Conservation (phyloP, 2,888 invertebrate species). For the Phorcus lineatus region DNA sequence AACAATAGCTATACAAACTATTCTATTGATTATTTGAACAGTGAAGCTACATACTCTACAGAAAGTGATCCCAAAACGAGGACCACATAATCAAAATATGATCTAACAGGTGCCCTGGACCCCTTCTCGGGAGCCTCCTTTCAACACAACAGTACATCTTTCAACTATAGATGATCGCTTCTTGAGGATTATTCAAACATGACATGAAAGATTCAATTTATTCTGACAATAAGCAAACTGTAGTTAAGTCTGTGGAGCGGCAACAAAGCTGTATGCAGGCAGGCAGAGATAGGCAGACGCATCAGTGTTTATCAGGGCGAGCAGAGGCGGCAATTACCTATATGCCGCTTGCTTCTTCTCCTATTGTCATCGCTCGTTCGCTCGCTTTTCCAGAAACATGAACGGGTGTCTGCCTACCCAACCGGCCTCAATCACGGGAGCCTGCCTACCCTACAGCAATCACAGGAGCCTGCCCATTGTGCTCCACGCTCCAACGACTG, state of each 20-base stretch:
- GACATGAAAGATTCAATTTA: slow-evolving; percentile 15
- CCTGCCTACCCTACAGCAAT: too few species aligned
- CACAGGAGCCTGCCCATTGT: neutral
- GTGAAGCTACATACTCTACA: too few species aligned
- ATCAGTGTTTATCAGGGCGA: too few species aligned
- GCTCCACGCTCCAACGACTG: neutral
- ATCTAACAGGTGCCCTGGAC: too few species aligned
- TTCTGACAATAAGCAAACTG: slow-evolving; percentile 13
- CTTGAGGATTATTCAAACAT: slow-evolving; percentile 5
- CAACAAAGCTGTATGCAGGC: neutral
- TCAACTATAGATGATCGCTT: neutral
- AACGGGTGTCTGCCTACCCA: too few species aligned
- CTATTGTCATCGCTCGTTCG: neutral
- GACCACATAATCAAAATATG: too few species aligned
- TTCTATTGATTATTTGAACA: too few species aligned
- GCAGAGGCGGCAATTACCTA: neutral
- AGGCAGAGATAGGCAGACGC: neutral
- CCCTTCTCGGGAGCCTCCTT: neutral
- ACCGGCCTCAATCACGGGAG: neutral
- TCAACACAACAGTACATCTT: neutral
- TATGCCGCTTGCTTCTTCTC: neutral
- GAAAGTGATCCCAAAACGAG: too few species aligned
- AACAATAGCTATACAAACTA: too few species aligned
- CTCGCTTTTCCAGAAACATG: too few species aligned
- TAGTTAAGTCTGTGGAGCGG: neutral